phyloP scores from a whole-genome alignment of 2,888 invertebrate genomes.

The Germaria angustata region DNA sequence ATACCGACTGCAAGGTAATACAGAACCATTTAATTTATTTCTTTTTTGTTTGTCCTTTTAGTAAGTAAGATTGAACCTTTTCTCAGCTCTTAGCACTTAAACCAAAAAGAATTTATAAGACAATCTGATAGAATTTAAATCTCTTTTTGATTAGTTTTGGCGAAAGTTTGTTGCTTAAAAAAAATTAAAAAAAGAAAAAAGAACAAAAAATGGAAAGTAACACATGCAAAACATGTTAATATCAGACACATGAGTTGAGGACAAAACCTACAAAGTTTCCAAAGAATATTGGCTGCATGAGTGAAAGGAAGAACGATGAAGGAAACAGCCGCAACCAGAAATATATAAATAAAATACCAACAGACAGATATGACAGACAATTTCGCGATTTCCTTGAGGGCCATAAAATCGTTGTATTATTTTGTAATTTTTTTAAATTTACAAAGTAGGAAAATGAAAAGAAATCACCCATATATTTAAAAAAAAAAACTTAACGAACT shows the following conservation, averaged over 20 bases:
- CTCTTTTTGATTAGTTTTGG: constrained; percentile 45
- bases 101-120: constrained; percentile 19
- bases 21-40: neutral
- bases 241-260: constrained; percentile 16
- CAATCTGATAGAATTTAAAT: constrained; percentile 30
- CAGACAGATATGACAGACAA: constrained; percentile 55
- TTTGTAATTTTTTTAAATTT: neutral
- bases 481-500: constrained; percentile 34
- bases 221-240: neutral
- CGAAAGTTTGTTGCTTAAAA: neutral
- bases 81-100: neutral
- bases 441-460: constrained; percentile 4
- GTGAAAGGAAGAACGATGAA: neutral
- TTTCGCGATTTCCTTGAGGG: constrained; percentile 40
- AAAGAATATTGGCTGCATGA: neutral
- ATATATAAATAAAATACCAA: constrained; percentile 32
- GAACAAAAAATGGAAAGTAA: neutral
- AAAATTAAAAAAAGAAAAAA: neutral
- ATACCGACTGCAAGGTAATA: neutral
- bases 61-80: constrained; percentile 4
- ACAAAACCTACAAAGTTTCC: constrained; percentile 11
- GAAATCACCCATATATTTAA: constrained; percentile 32
- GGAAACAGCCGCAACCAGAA: neutral
- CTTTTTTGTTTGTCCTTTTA: neutral
- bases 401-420: constrained; percentile 40